Evolutionary conservation across 2,797 vertebrate genomes (phyloP), one percentile per base, ranked within the genome.

Genomic region (Nyctalus aviator): DNA sequence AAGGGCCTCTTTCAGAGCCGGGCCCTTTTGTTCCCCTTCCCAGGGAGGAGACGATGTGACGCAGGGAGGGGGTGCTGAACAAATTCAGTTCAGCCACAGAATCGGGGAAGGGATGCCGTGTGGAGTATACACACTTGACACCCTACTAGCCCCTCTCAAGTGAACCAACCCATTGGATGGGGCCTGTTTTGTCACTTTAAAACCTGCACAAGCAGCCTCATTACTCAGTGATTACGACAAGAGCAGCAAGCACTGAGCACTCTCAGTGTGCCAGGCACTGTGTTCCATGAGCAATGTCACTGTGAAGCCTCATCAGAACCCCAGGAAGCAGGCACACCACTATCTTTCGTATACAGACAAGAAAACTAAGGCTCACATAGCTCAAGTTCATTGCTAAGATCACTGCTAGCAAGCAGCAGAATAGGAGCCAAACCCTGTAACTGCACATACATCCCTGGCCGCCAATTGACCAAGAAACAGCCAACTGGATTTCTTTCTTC

Each of bases 21-120:
- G 84, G 48, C 53, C 79, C 95, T 91, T 93, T 91, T 96, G 93
- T 91, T 83, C 84, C 75, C 32, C 21, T 73, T 94, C 92, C 81
- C 75, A 53, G 72, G 77, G 72, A 86, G 62, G 88, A 71, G 90
- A 50, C 82, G 8, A 44, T 84, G 35, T 62, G 86, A 78, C 5
- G 27, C 72, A 37, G 30, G 30, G 59, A 78, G 23, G 18, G 69
- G 17, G 0, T 4, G 23, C 46, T n/a, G 18, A 12, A 46, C 87
- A 75, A 66, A 83, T 5, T 23, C 8, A 0, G 20, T 48, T 72
- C 30, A 2, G 50, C 82, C 75, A n/a, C 68, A 17, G 92, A 7
- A 8, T 11, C 82, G 8, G 71, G 75, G 57, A 46, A 53, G 46
- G 1, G 71, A 44, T 8, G 21, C 32, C 11, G 5, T 4, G 21